Conservation (phyloP, 1,140 invertebrate species). For the Rhagoletis pomonella region DNA sequence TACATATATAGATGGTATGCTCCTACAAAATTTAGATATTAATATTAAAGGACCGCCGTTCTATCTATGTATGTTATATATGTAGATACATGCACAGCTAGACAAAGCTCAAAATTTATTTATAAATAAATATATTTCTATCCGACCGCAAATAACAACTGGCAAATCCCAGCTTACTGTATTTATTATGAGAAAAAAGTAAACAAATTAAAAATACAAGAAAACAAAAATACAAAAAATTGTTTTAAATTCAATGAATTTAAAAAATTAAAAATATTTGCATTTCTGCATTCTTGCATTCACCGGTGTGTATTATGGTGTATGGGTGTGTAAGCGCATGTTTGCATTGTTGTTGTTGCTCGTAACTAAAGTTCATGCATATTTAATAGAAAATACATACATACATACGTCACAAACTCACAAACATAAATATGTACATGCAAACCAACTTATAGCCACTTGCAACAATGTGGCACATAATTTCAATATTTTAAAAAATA, state of each 20-base stretch:
- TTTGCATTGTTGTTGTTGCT: not conserved
- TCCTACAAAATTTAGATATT: no score
- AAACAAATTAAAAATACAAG: no score
- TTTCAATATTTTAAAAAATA: not conserved
- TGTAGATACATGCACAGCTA: not conserved
- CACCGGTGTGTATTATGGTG: no score
- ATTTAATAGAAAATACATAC: not conserved
- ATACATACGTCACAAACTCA: no score
- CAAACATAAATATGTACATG: not conserved
- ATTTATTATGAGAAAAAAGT: not conserved
- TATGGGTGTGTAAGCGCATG: no score
- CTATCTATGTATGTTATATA: not conserved
- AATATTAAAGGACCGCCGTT: not conserved
- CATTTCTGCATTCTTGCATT: no score
- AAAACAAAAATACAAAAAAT: not conserved
- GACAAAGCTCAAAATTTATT: not conserved
- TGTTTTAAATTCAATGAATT: not conserved
- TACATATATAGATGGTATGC: no score
- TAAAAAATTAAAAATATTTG: not conserved
- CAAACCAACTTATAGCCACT: no score
- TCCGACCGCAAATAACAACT: conserved; percentile 24
- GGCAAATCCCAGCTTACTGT: not conserved
- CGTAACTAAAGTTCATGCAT: not conserved
- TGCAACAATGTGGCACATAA: not conserved
- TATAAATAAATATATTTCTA: conserved; percentile 13